Percentiles rank a stretch among this genome's conserved stretches.
Evolutionary conservation across 2,888 invertebrate genomes (phyloP).

Genomic region (Amiota mariae): DNA sequence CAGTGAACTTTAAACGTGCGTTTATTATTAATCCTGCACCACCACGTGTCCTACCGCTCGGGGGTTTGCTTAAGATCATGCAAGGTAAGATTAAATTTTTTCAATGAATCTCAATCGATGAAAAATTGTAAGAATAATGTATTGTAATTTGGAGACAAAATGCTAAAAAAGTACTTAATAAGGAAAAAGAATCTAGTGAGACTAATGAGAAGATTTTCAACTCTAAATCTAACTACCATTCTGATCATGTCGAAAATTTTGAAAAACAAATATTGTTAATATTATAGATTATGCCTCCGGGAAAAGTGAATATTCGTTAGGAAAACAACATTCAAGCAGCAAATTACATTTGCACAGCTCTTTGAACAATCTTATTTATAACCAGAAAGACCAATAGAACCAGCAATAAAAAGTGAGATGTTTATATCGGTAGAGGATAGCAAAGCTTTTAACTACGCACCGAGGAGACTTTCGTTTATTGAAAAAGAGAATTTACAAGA

Average conservation of each 20-base stretch:
- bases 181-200: neutral
- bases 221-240: neutral
- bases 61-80: neutral
- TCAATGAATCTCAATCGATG: neutral
- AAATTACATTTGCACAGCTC: neutral
- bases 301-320: constrained; percentile 3
- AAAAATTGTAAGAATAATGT: neutral
- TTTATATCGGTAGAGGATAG: no score
- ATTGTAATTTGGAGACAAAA: no score
- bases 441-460: no score
- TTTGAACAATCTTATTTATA: no score
- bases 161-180: neutral
- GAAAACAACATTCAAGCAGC: neutral
- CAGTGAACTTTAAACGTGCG: no score
- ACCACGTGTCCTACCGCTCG: no score
- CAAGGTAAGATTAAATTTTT: constrained; percentile 1
- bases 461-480: no score
- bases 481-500: no score
- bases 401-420: neutral
- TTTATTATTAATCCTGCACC: no score
- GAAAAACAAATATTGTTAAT: neutral
- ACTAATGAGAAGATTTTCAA: neutral
- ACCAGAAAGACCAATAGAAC: neutral
- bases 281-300: neutral
- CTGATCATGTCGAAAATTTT: neutral